Percentiles rank a stretch among this genome's conserved stretches.
phyloP scores from a whole-genome alignment of 2,797 vertebrate species.

The Podargus strigoides region DNA sequence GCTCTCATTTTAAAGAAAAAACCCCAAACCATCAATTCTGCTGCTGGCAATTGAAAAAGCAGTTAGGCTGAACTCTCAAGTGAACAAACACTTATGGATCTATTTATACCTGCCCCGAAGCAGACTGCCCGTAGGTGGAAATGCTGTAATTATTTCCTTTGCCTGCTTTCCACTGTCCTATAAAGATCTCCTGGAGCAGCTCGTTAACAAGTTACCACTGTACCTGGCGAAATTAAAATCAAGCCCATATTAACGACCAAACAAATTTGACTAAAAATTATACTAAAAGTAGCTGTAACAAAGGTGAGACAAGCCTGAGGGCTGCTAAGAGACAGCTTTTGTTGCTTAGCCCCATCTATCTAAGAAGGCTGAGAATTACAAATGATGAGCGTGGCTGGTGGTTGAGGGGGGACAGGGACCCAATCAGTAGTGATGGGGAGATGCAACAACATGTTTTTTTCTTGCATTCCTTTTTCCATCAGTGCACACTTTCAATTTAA shows the following conservation, averaged over 20 bases:
- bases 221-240: neutral
- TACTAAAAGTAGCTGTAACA: neutral
- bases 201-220: conserved; percentile 31
- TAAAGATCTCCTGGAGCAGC: conserved; percentile 37
- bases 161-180: conserved; percentile 36
- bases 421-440: neutral
- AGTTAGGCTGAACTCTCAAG: conserved; percentile 4
- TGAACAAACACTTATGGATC: conserved; percentile 41
- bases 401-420: neutral
- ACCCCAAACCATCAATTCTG: neutral
- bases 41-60: conserved; percentile 33
- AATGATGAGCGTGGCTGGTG: neutral
- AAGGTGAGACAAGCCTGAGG: neutral
- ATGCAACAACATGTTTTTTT: neutral
- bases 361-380: conserved; percentile 44
- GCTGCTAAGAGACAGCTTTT: conserved; percentile 4
- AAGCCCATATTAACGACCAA: neutral
- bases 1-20: neutral
- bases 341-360: conserved; percentile 27
- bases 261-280: neutral
- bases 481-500: neutral
- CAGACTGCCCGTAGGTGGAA: conserved; percentile 55
- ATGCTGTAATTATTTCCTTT: conserved; percentile 57
- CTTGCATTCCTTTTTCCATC: neutral
- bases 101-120: conserved; percentile 69